Evolutionary conservation across 2,888 invertebrate genomes (phyloP).

Genomic region (Callyntrura sp.): DNA sequence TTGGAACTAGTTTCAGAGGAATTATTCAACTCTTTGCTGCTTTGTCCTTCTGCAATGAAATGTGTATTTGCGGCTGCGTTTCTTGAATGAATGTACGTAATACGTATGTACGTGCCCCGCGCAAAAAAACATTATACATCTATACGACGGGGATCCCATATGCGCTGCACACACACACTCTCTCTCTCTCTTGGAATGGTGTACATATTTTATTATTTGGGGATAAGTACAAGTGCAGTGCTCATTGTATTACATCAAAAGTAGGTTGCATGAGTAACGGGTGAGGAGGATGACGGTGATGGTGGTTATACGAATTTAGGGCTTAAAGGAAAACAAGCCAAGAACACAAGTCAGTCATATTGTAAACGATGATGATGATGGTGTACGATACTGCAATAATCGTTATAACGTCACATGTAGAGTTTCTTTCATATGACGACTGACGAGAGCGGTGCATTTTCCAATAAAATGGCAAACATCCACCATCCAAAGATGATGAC

Average conservation of each 20-base stretch:
- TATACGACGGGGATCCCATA: neutral
- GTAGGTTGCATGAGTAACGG: constrained; percentile 72
- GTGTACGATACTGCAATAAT: neutral
- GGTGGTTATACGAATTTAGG: constrained; percentile 59
- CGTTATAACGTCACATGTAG: neutral
- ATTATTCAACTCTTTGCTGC: constrained; percentile 48
- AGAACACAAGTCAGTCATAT: constrained; percentile 70
- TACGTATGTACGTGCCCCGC: neutral
- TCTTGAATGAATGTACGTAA: constrained; percentile 40
- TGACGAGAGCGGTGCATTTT: neutral
- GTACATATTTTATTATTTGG: constrained; percentile 11
- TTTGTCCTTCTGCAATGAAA: constrained; percentile 1
- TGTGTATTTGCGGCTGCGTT: neutral
- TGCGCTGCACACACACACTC: neutral
- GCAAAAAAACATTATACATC: constrained; percentile 6
- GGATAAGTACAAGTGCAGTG: constrained; percentile 33
- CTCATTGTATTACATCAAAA: constrained; percentile 53
- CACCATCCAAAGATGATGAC: neutral
- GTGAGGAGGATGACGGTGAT: constrained; percentile 49
- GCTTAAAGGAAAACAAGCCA: constrained; percentile 74
- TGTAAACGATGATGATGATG: neutral
- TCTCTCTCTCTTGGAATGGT: constrained; percentile 36
- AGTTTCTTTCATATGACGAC: neutral
- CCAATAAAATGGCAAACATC: neutral
- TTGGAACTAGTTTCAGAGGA: constrained; percentile 77